These are phyloP conservation scores for Aphyosemion australe DNA, from an alignment of 2,113 vertebrate species.

Conservation along the genomic window DNA sequence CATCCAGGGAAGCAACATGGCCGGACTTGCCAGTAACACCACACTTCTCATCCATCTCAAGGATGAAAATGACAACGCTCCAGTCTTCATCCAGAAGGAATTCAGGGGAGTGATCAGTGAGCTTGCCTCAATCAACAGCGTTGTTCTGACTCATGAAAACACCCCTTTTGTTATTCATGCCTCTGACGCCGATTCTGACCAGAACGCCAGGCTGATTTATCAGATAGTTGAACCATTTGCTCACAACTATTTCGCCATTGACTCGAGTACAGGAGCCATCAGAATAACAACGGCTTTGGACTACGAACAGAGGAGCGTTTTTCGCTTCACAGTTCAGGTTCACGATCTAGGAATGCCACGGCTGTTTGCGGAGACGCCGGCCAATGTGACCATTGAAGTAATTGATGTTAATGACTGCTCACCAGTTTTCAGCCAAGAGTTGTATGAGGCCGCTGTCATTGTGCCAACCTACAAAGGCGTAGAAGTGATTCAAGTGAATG, in stretches of 20 bases:
- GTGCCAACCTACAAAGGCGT: conserved; percentile 94
- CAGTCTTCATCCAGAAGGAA: conserved; percentile 84
- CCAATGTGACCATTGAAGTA: conserved; percentile 92
- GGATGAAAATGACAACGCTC: conserved; percentile 95
- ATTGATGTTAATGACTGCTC: conserved; percentile 94
- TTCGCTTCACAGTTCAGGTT: conserved; percentile 93
- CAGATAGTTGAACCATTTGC: conserved; percentile 93
- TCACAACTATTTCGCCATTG: conserved; percentile 92
- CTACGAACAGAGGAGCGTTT: conserved; percentile 88
- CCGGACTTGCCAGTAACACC: conserved; percentile 86
- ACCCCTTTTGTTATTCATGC: conserved; percentile 91
- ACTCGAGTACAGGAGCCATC: conserved; percentile 94
- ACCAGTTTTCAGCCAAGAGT: conserved; percentile 86
- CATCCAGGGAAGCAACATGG: conserved; percentile 96
- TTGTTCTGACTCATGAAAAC: conserved; percentile 88
- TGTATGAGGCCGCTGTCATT: conserved; percentile 86
- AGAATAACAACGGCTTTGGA: conserved; percentile 86
- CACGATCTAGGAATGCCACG: conserved; percentile 90
- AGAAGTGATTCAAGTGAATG: conserved; percentile 85
- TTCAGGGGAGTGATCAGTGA: conserved; percentile 92
- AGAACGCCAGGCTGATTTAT: conserved; percentile 92
- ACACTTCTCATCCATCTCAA: conserved; percentile 87
- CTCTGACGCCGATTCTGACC: conserved; percentile 87
- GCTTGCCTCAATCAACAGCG: conserved; percentile 86
- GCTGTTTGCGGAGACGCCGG: conserved; percentile 88